These are phyloP conservation scores for Cynoglossus semilaevis DNA, from an alignment of 2,113 vertebrate genomes.

Conservation along the genomic window DNA sequence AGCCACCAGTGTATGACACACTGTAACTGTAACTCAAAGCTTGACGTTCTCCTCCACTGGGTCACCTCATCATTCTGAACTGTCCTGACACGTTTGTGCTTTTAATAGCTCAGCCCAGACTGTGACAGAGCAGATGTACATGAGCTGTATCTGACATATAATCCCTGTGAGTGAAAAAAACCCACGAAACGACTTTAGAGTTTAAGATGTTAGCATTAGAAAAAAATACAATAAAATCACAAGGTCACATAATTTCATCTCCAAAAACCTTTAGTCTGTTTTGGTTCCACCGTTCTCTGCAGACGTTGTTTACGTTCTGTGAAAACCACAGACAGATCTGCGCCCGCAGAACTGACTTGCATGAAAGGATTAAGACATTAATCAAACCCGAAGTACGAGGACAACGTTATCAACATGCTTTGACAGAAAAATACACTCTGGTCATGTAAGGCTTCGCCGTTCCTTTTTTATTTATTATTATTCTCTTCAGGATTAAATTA, in stretches of 20 bases:
- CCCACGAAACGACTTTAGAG: background rate
- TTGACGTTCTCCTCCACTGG: conserved; percentile 32
- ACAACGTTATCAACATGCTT: conserved; percentile 1
- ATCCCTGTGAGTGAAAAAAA: conserved; percentile 18
- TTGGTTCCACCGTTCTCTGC: too few relatives aligned
- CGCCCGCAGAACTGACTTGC: too few relatives aligned
- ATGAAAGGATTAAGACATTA: background rate
- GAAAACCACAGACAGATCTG: too few relatives aligned
- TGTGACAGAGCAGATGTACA: conserved; percentile 18
- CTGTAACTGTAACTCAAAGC: conserved; percentile 39
- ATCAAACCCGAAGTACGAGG: background rate
- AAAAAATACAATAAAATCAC: too few relatives aligned
- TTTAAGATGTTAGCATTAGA: too few relatives aligned
- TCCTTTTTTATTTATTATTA: conserved; percentile 1
- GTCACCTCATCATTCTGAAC: conserved; percentile 44
- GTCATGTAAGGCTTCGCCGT: background rate
- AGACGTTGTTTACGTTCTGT: too few relatives aligned
- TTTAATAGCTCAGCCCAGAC: conserved; percentile 37
- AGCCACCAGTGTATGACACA: conserved; percentile 28
- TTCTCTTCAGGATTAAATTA: conserved; percentile 41
- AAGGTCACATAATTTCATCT: too few relatives aligned
- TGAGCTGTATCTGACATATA: conserved; percentile 25
- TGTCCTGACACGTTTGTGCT: conserved; percentile 16
- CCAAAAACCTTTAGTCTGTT: too few relatives aligned
- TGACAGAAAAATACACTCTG: conserved; percentile 10